A percentile compares a stretch with the other conserved stretches of the same genome.
phyloP scores from a whole-genome alignment of 2,888 invertebrate genomes.

The Elmis aenea region DNA sequence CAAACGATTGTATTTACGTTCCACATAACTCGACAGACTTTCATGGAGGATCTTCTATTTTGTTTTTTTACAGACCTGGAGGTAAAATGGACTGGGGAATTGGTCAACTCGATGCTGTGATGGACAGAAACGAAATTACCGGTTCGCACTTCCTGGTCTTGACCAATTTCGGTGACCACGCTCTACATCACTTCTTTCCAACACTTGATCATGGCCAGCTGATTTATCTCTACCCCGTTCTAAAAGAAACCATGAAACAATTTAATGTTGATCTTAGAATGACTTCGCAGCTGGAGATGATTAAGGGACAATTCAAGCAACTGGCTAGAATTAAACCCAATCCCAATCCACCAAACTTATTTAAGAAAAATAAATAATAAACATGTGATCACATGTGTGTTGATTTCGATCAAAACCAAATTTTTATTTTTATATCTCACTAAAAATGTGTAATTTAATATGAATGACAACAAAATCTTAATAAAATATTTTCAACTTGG shows the following conservation, averaged over 20 bases:
- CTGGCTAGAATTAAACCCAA: constrained; percentile 50
- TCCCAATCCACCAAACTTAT: constrained; percentile 29
- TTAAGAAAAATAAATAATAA: no score
- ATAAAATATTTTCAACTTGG: no score
- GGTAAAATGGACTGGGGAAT: constrained; percentile 69
- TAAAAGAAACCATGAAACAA: constrained; percentile 59
- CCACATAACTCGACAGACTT: no score
- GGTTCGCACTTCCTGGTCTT: constrained; percentile 64
- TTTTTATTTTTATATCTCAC: no score
- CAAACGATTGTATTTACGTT: no score
- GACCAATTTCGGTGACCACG: constrained; percentile 74
- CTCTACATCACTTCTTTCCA: constrained; percentile 77
- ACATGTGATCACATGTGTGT: no score
- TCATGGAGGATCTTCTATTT: no score
- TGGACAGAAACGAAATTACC: constrained; percentile 65
- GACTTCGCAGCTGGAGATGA: constrained; percentile 54
- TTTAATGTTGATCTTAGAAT: constrained; percentile 54
- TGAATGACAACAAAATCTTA: no score
- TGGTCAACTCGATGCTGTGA: constrained; percentile 68
- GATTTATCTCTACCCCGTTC: constrained; percentile 59
- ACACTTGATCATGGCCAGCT: constrained; percentile 74
- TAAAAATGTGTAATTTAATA: no score
- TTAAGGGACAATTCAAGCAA: constrained; percentile 65
- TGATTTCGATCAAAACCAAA: no score
- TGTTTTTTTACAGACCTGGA: constrained; percentile 45